Evolutionary conservation across 2,797 vertebrate species (phyloP).

Genomic region (Tadarida brasiliensis): DNA sequence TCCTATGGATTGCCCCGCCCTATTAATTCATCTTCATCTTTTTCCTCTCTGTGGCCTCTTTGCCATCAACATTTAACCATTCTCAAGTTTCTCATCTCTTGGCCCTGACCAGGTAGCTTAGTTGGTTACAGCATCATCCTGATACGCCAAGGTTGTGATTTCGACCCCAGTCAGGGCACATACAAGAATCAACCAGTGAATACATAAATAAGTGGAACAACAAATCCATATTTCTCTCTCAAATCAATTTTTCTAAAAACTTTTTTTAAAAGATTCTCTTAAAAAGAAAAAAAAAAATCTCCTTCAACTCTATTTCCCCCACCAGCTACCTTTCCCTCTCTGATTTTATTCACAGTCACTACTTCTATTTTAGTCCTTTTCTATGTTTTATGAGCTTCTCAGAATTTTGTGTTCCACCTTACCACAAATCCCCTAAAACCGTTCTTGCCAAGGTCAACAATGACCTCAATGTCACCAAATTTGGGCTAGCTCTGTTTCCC

Average conservation of each 20-base stretch:
- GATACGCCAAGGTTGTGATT: not conserved
- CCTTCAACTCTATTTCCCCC: not conserved
- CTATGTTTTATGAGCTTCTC: constrained; percentile 16
- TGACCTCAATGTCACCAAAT: not conserved
- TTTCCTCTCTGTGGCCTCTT: not conserved
- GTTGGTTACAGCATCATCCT: not conserved
- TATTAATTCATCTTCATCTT: not conserved
- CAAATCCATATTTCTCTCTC: not conserved
- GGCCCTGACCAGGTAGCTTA: not conserved
- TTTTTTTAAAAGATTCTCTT: constrained; percentile 8
- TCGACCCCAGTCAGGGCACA: not conserved
- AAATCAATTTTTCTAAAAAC: not conserved
- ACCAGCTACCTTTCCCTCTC: not conserved
- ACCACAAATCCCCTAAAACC: constrained; percentile 11
- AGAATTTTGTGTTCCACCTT: not conserved
- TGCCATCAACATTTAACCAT: constrained; percentile 14
- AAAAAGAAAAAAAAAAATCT: not conserved
- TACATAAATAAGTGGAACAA: not conserved
- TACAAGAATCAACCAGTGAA: not conserved
- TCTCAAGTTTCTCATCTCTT: constrained; percentile 31
- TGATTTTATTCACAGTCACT: constrained; percentile 4
- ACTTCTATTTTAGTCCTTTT: not conserved
- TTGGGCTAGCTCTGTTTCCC: not conserved
- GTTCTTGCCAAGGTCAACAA: not conserved
- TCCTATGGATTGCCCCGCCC: not conserved